Evolutionary conservation across 2,797 vertebrate genomes (phyloP).

Genomic region (Spinus olivaceus): DNA sequence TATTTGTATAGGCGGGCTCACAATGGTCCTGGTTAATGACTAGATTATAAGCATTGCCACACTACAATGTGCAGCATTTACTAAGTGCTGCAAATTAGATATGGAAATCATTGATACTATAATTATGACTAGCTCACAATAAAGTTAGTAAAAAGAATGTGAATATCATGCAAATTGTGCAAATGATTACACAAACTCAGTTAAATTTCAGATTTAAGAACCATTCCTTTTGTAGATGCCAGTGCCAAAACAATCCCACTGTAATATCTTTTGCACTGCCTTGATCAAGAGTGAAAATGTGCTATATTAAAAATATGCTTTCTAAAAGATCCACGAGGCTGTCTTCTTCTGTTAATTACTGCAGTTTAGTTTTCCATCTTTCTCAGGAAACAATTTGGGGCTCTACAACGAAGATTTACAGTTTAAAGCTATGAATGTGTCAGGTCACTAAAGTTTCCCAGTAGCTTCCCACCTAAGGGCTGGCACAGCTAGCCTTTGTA

Average conservation of each 20-base stretch:
- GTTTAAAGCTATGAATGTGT: background rate
- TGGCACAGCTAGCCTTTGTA: background rate
- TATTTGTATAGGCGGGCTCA: background rate
- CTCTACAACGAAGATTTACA: background rate
- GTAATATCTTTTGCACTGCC: background rate
- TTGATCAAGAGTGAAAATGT: background rate
- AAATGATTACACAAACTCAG: background rate
- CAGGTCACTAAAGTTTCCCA: background rate
- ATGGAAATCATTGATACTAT: background rate
- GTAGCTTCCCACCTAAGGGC: background rate
- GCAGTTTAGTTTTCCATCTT: background rate
- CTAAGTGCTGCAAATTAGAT: background rate
- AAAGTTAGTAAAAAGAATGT: background rate
- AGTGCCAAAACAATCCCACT: background rate
- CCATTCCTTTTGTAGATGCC: background rate
- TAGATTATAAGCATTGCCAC: background rate
- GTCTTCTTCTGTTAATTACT: background rate
- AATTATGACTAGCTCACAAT: background rate
- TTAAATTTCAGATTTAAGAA: background rate
- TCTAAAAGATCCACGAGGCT: background rate
- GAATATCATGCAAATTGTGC: background rate
- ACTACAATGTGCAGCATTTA: background rate
- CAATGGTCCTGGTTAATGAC: background rate
- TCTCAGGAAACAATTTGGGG: slow-evolving; percentile 1
- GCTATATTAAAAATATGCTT: background rate